Conservation (phyloP, 2,797 vertebrate genomes). For the Molossus molossus region DNA sequence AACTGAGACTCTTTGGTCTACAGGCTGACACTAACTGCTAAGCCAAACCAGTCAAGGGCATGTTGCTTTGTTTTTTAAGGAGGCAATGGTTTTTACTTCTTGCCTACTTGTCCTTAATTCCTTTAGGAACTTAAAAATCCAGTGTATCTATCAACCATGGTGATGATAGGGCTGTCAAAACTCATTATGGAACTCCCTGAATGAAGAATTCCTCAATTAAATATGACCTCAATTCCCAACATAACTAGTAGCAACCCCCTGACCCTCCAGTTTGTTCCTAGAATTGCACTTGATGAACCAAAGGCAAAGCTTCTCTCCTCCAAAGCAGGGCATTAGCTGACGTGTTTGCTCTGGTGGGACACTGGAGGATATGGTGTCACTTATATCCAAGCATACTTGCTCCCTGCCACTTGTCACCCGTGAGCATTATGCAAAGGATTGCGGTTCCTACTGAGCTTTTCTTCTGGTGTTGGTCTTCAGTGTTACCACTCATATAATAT, state of each 20-base stretch:
- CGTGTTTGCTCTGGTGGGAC: background rate
- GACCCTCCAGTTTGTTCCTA: background rate
- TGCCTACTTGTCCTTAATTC: constrained; percentile 62
- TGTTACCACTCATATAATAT: background rate
- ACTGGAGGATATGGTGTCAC: too few relatives aligned
- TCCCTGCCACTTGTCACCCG: background rate
- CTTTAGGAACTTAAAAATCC: constrained; percentile 57
- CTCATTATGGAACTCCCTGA: background rate
- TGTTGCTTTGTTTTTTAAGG: constrained; percentile 11
- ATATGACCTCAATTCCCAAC: constrained; percentile 35
- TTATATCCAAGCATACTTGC: too few relatives aligned
- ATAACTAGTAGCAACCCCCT: background rate
- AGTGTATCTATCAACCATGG: constrained; percentile 1
- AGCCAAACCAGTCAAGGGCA: too few relatives aligned
- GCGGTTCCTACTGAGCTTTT: background rate
- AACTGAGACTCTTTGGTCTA: too few relatives aligned
- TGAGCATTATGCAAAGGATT: background rate
- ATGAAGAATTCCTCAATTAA: constrained; percentile 64
- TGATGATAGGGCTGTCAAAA: constrained; percentile 46
- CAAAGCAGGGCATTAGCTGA: background rate
- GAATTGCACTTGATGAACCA: background rate
- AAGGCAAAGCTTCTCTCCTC: background rate
- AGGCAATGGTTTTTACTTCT: background rate
- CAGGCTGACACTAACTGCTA: too few relatives aligned
- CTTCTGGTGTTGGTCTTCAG: background rate